Evolutionary conservation across 1,140 invertebrate species (phyloP), one percentile per base, ranked within the genome.

Genomic region (Calliopsis andreniformis): DNA sequence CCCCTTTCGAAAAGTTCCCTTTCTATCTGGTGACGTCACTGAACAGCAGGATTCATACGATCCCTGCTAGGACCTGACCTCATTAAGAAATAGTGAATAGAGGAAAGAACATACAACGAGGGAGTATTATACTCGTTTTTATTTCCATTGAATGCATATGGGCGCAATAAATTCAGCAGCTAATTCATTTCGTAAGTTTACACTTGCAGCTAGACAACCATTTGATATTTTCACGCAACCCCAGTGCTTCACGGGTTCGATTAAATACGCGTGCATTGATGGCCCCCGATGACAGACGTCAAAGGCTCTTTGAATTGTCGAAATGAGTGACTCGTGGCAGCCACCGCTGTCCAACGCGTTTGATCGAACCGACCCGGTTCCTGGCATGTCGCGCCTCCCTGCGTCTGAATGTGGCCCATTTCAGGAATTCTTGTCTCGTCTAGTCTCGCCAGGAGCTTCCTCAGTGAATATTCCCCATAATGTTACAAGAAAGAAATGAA

Each of bases 281-380:
- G 8, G 45, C 12, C n/a, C 64, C 6, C 2, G 32, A 56, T 43
- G 51, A 55, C 51, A 55, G 35, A 2, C 51, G 64, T 55, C 49
- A 68, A 68, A 55, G 66, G 51, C 51, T 12, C 66, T 67, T 56
- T 68, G 51, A 16, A 56, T 39, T 53, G 16, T 20, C 10, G 53
- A 45, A 43, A 55, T 35, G 39, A 43, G 10, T 3, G 32, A 32
- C 51, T 45, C 23, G 42, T n/a, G n/a, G n/a, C 3, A 32, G 28
- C 53, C 0, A 28, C 1, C 18, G 20, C 25, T 23, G 2, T 12
- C 18, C 5, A 23, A 16, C 6, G 5, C 39, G 63, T 66, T 66
- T 39, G 63, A 51, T 66, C 30, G 18, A 53, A 25, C 3, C 30
- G 32, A 51, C 51, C 28, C 23, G 23, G 4, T 45, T n/a, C 45